Base-by-base conservation (phyloP, 2,888 invertebrate genomes). In the Macropis europaea region DNA sequence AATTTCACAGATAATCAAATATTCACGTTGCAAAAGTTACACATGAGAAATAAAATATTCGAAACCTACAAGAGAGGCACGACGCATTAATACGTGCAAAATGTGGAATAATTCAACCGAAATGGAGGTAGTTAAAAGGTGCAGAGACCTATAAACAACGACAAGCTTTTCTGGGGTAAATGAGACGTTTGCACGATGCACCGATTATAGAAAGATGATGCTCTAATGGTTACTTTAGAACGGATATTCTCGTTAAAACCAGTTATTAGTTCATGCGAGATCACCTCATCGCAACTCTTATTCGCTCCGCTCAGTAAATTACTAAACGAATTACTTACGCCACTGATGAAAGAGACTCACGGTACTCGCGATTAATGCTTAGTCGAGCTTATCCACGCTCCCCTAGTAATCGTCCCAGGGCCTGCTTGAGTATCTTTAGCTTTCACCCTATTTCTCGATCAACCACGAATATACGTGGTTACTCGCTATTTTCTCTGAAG, bases 281-380 rank as follows among this genome's bases (percentile, higher is more conserved):
- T 81, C 83, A 82, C 79, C 83, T 82, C 84, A 80, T 82, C 84
- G 84, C 68, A 80, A 82, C 82, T 83, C 77, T 79, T 77, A 71
- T 81, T 83, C 85, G 86, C 85, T 87, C 75, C 85, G 76, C 81
- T 87, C 84, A 80, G 83, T 84, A 86, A 87, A 88, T 88, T 86
- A 84, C 83, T 84, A 87, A 80, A 84, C 84, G 84, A 84, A 89
- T 90, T 89, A 90, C 81, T 85, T 79, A 86, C 87, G 86, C 83
- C 74, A 24, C 30, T 86, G 87, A 87, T 88, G 84, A 88, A 88
- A 88, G 88, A 79, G 75, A 61, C 73, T 47, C 45, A 43, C 48
- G 59, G 38, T 26, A 32, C 36, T 59, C 57, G 68, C 75, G 77
- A 77, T 80, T 71, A 75, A 70, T 47, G 81, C 67, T 67, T 73